A percentile compares a stretch with the other conserved stretches of the same genome.
Evolutionary conservation across 2,113 vertebrate genomes (phyloP).

Genomic region (Aphelocoma coerulescens): DNA sequence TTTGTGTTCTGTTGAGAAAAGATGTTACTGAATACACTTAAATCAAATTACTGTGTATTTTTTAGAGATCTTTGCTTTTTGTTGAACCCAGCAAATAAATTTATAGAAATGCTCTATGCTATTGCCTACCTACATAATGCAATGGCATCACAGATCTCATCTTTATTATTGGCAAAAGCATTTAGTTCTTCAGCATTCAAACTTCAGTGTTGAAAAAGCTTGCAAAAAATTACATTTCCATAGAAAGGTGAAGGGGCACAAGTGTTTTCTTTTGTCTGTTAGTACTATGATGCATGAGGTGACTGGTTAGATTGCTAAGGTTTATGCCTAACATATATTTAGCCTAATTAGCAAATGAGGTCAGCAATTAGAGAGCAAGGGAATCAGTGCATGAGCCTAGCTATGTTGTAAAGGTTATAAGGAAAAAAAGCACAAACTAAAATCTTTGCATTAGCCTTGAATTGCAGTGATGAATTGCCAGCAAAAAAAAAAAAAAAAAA

Average conservation of each 20-base stretch:
- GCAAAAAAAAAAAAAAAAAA: background rate
- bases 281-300: background rate
- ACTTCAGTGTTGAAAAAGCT: background rate
- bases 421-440: background rate
- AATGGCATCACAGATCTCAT: background rate
- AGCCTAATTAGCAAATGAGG: slow-evolving; percentile 34
- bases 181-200: background rate
- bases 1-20: background rate
- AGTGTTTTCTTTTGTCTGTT: background rate
- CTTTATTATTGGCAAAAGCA: background rate
- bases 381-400: background rate
- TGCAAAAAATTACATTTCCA: background rate
- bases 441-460: background rate
- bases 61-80: background rate
- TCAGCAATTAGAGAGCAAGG: slow-evolving; percentile 6
- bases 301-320: background rate
- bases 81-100: background rate
- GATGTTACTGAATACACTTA: background rate
- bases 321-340: slow-evolving; percentile 12
- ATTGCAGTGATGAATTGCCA: background rate
- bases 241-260: background rate
- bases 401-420: background rate
- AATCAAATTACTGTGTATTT: background rate
- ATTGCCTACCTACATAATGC: background rate
- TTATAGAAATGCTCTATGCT: background rate